A percentile compares a stretch with the other conserved stretches of the same genome.
phyloP scores from a whole-genome alignment of 2,113 vertebrate species.

The Anser cygnoides region DNA sequence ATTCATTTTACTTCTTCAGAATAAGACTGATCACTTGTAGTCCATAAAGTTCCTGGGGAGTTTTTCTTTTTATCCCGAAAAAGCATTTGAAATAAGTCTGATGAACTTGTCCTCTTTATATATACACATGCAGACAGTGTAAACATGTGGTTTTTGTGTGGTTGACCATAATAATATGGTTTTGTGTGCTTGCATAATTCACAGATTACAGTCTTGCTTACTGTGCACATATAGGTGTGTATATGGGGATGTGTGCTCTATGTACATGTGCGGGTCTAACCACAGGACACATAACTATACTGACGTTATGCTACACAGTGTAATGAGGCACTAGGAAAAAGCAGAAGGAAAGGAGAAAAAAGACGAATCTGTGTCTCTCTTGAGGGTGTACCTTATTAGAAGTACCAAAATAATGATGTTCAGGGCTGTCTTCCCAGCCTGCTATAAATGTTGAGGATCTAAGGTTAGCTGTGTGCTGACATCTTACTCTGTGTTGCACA shows the following conservation, averaged over 20 bases:
- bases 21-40: not conserved
- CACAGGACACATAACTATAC: not conserved
- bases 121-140: accelerated
- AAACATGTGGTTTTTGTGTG: accelerated
- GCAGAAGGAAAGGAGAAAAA: not conserved
- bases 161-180: accelerated
- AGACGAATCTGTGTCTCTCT: not conserved
- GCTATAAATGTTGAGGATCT: not conserved
- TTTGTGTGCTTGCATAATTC: not conserved
- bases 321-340: not conserved
- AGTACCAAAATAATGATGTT: not conserved
- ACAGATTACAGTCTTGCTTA: not conserved
- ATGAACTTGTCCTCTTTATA: not conserved
- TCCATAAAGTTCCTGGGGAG: not conserved
- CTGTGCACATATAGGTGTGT: not conserved
- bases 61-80: not conserved
- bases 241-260: accelerated
- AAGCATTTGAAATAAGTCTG: not conserved
- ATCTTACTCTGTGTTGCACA: accelerated
- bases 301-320: accelerated
- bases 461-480: not conserved
- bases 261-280: accelerated
- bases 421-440: not conserved
- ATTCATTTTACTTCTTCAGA: not conserved
- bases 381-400: not conserved